These are phyloP conservation scores for Bothrops jararaca DNA, from an alignment of 2,113 vertebrate species.

Conservation along the genomic window DNA sequence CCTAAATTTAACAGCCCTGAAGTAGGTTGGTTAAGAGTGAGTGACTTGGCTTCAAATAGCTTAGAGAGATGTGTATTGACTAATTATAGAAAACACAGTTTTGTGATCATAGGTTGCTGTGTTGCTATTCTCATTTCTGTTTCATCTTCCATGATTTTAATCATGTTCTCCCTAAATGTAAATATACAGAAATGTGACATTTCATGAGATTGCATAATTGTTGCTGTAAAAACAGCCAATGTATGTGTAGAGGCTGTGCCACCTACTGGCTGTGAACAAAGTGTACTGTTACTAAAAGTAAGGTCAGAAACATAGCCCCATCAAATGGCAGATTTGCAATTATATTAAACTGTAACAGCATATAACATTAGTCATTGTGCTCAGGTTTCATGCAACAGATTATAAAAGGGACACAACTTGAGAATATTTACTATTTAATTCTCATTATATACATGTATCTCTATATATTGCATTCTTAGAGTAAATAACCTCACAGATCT, in stretches of 20 bases:
- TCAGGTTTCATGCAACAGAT: neutral
- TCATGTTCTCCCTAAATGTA: conserved; percentile 15
- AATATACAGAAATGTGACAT: neutral
- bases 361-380: neutral
- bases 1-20: neutral
- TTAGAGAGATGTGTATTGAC: neutral
- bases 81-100: neutral
- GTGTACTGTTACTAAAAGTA: neutral
- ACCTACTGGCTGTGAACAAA: neutral
- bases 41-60: neutral
- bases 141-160: neutral
- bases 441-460: neutral
- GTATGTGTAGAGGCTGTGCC: conserved; percentile 11
- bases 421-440: neutral
- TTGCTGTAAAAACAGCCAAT: neutral
- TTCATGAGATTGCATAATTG: neutral
- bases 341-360: rapidly evolving
- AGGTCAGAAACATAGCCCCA: neutral
- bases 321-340: neutral
- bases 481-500: neutral
- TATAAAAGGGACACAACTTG: neutral
- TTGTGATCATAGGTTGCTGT: neutral
- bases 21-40: neutral
- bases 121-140: neutral
- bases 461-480: neutral